phyloP scores from a whole-genome alignment of 92 coral and sea anemone genomes.

The Palythoa grandis region DNA sequence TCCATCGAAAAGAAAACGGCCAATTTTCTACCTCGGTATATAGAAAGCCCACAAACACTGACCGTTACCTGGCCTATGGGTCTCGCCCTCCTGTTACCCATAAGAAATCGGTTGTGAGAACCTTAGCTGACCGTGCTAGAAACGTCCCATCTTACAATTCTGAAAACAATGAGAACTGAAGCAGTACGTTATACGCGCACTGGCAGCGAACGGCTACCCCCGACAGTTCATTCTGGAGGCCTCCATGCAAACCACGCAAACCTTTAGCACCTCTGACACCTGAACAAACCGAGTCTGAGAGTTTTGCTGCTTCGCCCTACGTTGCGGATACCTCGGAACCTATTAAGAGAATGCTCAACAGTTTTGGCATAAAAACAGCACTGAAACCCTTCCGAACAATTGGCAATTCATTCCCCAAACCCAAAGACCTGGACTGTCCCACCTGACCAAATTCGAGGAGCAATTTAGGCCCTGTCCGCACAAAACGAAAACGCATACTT shows the following conservation, averaged over 20 bases:
- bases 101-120: too few relatives aligned
- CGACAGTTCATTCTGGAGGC: slow-evolving; percentile 8
- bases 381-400: neutral
- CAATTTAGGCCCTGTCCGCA: too few relatives aligned
- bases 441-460: neutral
- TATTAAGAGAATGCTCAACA: neutral
- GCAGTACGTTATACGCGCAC: neutral
- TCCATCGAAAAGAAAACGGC: too few relatives aligned
- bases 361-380: neutral
- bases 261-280: neutral
- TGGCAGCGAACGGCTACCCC: neutral
- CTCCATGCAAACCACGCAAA: neutral
- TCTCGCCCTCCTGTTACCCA: too few relatives aligned
- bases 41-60: too few relatives aligned
- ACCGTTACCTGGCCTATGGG: too few relatives aligned
- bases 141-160: too few relatives aligned
- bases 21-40: too few relatives aligned
- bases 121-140: too few relatives aligned
- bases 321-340: neutral
- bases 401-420: neutral
- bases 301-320: neutral
- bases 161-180: neutral
- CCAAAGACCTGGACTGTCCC: neutral
- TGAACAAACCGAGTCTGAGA: neutral
- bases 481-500: too few relatives aligned